These are phyloP conservation scores for Thamnophis sirtalis DNA, from an alignment of 2,113 vertebrate genomes.

Conservation along the genomic window DNA sequence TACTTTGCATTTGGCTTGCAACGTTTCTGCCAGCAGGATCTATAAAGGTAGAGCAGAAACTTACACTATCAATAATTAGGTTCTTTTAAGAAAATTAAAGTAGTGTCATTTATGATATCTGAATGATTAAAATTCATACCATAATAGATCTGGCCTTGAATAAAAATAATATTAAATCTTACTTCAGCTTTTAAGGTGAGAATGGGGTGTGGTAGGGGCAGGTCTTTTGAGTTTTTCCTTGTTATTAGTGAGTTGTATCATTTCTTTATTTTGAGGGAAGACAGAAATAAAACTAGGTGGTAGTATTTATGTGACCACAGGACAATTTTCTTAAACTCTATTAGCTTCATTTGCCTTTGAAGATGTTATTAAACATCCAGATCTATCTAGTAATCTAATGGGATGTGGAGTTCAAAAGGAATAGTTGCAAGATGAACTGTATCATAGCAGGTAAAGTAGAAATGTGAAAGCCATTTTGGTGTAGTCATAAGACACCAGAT, in stretches of 20 bases:
- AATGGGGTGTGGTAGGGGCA: neutral
- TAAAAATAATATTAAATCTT: neutral
- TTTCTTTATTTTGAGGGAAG: neutral
- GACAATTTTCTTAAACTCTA: neutral
- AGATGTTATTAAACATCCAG: neutral
- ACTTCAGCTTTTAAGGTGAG: neutral
- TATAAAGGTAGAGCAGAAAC: neutral
- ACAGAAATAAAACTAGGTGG: neutral
- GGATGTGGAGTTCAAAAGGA: neutral
- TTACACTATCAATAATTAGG: neutral
- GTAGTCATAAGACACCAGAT: neutral
- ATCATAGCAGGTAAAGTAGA: neutral
- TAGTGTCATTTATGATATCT: neutral
- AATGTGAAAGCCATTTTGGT: neutral
- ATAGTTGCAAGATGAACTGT: neutral
- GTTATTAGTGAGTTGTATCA: neutral
- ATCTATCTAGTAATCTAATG: neutral
- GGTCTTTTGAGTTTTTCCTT: neutral
- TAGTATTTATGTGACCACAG: neutral
- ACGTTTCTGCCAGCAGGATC: neutral
- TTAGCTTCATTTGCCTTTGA: neutral
- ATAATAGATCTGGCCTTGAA: neutral
- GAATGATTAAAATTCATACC: neutral
- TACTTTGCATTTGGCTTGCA: neutral
- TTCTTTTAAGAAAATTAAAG: neutral